Percentiles rank a stretch among this genome's conserved stretches.
Evolutionary conservation across 2,113 vertebrate genomes (phyloP).

Genomic region (Arizona elegans): DNA sequence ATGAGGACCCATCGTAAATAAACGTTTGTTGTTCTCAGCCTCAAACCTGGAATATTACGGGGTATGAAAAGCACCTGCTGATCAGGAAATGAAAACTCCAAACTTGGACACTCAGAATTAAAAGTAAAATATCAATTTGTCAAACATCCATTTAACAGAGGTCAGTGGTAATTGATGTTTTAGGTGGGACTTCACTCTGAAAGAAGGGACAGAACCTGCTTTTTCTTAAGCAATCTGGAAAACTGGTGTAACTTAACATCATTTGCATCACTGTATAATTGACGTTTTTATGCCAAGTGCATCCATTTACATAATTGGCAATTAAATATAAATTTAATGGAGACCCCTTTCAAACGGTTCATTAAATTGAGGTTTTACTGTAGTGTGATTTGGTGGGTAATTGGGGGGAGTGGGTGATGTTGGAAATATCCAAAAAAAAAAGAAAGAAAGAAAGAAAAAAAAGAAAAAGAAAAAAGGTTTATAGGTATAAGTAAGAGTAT

Average conservation of each 20-base stretch:
- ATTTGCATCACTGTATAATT: not conserved
- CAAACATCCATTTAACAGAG: not conserved
- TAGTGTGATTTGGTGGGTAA: not conserved
- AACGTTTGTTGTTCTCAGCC: not conserved
- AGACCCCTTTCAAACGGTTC: not conserved
- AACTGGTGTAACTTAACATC: not conserved
- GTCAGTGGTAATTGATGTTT: not conserved
- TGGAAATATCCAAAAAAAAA: not conserved
- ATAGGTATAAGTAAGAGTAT: slow-evolving; percentile 54
- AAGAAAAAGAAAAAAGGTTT: slow-evolving; percentile 40
- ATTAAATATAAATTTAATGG: not conserved
- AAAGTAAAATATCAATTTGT: not conserved
- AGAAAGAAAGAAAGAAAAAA: slow-evolving; percentile 15
- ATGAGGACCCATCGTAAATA: not conserved
- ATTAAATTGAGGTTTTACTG: not conserved
- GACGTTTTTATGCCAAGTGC: not conserved
- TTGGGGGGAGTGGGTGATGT: not conserved
- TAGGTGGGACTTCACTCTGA: not conserved
- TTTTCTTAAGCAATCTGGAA: not conserved
- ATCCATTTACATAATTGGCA: not conserved
- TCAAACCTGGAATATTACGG: not conserved
- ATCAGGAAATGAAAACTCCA: not conserved
- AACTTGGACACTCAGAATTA: not conserved
- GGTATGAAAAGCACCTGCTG: not conserved
- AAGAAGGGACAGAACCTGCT: not conserved